Percentiles rank a stretch among this genome's conserved stretches.
These are phyloP conservation scores for Smittia aterrima DNA, from an alignment of 2,888 invertebrate species.

Conservation along the genomic window DNA sequence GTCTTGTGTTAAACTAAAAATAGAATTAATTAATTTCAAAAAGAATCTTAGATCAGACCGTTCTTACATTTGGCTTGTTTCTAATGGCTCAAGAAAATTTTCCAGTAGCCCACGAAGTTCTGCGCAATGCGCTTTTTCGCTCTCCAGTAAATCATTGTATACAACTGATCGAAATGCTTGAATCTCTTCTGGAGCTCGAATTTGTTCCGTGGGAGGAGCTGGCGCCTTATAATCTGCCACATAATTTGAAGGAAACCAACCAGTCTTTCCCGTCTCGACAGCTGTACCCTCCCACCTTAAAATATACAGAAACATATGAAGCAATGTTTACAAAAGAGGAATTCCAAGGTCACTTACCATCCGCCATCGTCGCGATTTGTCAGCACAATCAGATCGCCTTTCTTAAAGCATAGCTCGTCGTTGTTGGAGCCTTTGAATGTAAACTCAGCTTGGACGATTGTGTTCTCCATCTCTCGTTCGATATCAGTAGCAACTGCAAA, in stretches of 20 bases:
- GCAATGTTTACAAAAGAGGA: background rate
- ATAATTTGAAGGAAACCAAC: constrained; percentile 99
- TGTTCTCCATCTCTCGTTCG: constrained; percentile 28
- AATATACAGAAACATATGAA: background rate
- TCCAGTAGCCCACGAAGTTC: constrained; percentile 83
- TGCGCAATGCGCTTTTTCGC: constrained; percentile 85
- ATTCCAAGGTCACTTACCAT: constrained; percentile 2
- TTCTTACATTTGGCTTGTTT: constrained; percentile 80
- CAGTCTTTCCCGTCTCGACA: constrained; percentile 76
- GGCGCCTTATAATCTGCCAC: constrained; percentile 74
- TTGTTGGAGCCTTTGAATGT: constrained; percentile 95
- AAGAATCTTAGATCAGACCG: background rate
- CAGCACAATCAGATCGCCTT: constrained; percentile 94
- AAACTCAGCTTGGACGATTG: constrained; percentile 85
- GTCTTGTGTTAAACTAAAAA: constrained; percentile 71
- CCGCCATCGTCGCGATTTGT: constrained; percentile 94
- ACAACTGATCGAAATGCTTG: constrained; percentile 82
- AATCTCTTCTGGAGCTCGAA: constrained; percentile 65
- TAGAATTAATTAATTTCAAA: constrained; percentile 15
- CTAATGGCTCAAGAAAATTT: constrained; percentile 84
- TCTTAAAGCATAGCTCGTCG: constrained; percentile 94
- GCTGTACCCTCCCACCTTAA: constrained; percentile 98
- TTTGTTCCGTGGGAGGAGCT: constrained; percentile 59
- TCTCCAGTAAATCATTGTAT: constrained; percentile 85
- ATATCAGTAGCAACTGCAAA: background rate